Evolutionary conservation across 2,888 invertebrate species (phyloP).

Genomic region (Entomobrya proxima): DNA sequence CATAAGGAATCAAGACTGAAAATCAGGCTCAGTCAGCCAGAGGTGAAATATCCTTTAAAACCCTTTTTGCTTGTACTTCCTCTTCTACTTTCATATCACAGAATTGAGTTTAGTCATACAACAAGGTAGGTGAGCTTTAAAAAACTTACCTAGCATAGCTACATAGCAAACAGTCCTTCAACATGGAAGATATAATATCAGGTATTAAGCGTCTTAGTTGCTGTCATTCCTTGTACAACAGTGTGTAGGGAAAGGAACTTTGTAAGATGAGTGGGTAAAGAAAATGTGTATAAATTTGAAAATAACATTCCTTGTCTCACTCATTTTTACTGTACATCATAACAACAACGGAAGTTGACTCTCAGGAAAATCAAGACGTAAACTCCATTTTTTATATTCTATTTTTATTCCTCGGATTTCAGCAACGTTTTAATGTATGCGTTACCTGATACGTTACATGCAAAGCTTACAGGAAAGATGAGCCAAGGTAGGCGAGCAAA

Average conservation of each 20-base stretch:
- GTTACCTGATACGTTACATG: background rate
- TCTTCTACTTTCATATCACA: background rate
- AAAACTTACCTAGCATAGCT: too few species aligned
- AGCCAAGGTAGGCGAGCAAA: background rate
- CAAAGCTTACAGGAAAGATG: background rate
- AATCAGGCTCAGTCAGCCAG: conserved; percentile 11
- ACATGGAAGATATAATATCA: too few species aligned
- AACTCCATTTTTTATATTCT: background rate
- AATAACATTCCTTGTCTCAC: conserved; percentile 54
- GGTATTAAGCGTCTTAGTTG: background rate
- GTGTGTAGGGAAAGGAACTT: background rate
- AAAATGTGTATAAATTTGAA: conserved; percentile 26
- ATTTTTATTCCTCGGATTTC: background rate
- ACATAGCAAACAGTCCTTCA: too few species aligned
- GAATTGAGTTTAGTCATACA: background rate
- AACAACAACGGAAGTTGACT: conserved; percentile 16
- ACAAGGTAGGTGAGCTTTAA: background rate
- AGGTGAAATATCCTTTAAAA: conserved; percentile 34
- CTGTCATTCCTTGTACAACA: background rate
- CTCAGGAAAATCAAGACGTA: background rate
- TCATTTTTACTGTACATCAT: conserved; percentile 57
- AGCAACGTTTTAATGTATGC: background rate
- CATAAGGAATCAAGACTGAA: background rate
- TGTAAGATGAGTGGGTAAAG: conserved; percentile 59
- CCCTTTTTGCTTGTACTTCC: background rate